Base-by-base conservation (phyloP, 2,113 vertebrate species). In the Panthera tigris region DNA sequence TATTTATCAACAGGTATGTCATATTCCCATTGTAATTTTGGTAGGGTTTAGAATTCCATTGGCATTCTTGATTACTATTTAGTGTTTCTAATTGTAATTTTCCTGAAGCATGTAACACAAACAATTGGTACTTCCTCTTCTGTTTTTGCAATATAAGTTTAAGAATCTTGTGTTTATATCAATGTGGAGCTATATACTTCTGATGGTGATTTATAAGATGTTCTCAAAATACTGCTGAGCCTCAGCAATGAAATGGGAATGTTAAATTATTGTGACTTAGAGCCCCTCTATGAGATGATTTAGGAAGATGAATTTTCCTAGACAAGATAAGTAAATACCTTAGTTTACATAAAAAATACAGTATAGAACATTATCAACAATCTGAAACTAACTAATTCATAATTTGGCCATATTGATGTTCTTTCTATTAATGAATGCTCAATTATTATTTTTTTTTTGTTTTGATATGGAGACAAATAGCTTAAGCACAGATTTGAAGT, bases 191-290 rank as follows among this genome's bases (percentile, higher is more conserved):
- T 93, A 80, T 25, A 55, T 39, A 65, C 66, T 91, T 94, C 65
- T 89, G 50, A 78, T 31, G 21, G 5, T 74, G 45, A 94, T 69
- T 82, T 90, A 57, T 45, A 91, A 78, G 21, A 87, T 79, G 33
- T 39, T 96, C 65, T 97, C 29, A 95, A 95, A 97, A 87, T 69
- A 97, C 2, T 85, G n/a, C 41, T 76, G 33, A 87, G 8, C 10
- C 23, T 87, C 15, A 68, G 33, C 6, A n/a, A 92, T 76, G 55
- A 93, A 93, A 89, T 45, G n/a, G 89, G 31, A 91, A 82, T 92
- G n/a, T 73, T 84, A 89, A 93, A 89, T 93, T 74, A 86, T 31
- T 4, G n/a, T 78, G 39, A 87, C 68, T 86, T 63, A 91, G 66
- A 91, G 78, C 41, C 45, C 2, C 25, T 91, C 55, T 76, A 66